These are phyloP conservation scores for Bombus huntii DNA, from an alignment of 1,140 invertebrate species.

Conservation along the genomic window DNA sequence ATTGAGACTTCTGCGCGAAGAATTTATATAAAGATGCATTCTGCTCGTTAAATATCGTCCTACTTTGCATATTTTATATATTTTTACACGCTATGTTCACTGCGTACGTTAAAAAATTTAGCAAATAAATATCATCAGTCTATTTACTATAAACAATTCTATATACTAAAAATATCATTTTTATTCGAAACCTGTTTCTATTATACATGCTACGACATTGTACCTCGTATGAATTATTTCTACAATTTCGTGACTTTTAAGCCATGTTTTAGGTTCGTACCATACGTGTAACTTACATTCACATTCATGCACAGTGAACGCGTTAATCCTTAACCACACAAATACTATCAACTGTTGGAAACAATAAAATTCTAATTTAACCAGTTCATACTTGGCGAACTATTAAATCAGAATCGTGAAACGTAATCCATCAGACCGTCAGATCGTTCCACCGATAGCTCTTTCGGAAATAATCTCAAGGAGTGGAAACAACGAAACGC, in stretches of 20 bases:
- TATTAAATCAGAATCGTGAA: background rate
- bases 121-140: background rate
- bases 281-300: too few species aligned
- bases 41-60: too few species aligned
- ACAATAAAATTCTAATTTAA: background rate
- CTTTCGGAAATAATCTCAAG: background rate
- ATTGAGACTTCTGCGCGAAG: too few species aligned
- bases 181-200: background rate
- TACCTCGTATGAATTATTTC: background rate
- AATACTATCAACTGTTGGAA: background rate
- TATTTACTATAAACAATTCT: background rate
- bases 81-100: too few species aligned
- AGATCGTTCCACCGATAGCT: background rate
- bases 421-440: background rate
- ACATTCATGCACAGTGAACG: too few species aligned
- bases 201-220: too few species aligned
- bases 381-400: background rate
- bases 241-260: background rate
- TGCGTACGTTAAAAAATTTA: background rate
- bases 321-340: background rate
- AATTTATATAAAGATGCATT: too few species aligned
- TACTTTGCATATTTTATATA: too few species aligned
- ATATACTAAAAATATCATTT: background rate
- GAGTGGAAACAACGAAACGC: slow-evolving; percentile 19
- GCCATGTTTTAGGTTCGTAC: too few species aligned